A percentile compares a stretch with the other conserved stretches of the same genome.
These are phyloP conservation scores for Heliconius cydno DNA, from an alignment of 2,888 invertebrate genomes.

Conservation along the genomic window DNA sequence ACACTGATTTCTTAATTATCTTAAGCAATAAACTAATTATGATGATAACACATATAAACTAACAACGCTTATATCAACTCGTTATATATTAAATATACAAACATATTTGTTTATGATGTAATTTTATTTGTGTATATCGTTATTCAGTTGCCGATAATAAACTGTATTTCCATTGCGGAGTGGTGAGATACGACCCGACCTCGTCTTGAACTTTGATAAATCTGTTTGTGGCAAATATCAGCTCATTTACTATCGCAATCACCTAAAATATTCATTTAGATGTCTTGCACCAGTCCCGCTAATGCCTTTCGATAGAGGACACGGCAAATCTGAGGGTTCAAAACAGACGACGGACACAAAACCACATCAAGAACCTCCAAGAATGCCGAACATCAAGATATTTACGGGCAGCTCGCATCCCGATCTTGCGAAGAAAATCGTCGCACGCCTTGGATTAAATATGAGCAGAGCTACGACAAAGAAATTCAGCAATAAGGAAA, in stretches of 20 bases:
- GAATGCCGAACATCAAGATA: conserved; percentile 99
- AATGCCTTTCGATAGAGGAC: conserved; percentile 66
- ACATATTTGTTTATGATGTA: conserved; percentile 50
- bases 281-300: conserved; percentile 56
- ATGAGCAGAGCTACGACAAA: conserved; percentile 98
- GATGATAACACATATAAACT: not conserved
- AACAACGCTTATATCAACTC: not conserved
- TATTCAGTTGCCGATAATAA: conserved; percentile 54
- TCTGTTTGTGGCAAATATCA: conserved; percentile 62
- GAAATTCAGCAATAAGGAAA: conserved; percentile 99
- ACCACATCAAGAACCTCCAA: conserved; percentile 51
- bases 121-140: conserved; percentile 47
- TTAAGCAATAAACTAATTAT: conserved; percentile 7
- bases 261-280: conserved; percentile 57
- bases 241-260: conserved; percentile 60
- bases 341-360: conserved; percentile 39
- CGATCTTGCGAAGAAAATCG: conserved; percentile 97
- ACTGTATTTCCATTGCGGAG: conserved; percentile 61
- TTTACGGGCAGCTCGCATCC: conserved; percentile 99
- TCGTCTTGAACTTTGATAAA: conserved; percentile 73
- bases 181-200: conserved; percentile 64
- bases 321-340: conserved; percentile 53
- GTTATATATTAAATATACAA: conserved; percentile 18
- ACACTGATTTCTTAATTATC: conserved; percentile 7
- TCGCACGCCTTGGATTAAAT: conserved; percentile 96